These are phyloP conservation scores for Graptemys geographica DNA, from an alignment of 2,797 vertebrate species.

Conservation along the genomic window DNA sequence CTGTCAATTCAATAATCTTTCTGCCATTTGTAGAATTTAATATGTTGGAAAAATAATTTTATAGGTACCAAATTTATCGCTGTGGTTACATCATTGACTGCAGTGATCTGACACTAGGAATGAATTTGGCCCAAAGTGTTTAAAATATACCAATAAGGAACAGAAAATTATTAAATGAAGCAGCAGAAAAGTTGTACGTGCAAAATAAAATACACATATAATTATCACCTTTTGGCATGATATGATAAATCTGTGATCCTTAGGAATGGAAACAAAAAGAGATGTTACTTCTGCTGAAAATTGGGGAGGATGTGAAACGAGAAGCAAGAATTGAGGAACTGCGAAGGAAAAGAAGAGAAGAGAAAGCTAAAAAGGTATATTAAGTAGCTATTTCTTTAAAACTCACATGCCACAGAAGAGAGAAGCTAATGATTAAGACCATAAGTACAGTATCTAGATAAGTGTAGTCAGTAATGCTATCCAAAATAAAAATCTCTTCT, in stretches of 20 bases:
- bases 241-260: not conserved
- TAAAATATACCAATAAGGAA: not conserved
- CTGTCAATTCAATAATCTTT: not conserved
- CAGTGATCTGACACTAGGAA: not conserved
- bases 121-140: not conserved
- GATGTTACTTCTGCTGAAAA: constrained; percentile 47
- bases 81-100: not conserved
- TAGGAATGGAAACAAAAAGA: constrained; percentile 68
- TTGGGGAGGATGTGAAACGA: constrained; percentile 44
- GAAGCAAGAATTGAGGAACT: constrained; percentile 35
- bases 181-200: not conserved
- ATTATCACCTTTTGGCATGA: not conserved
- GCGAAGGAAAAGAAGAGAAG: constrained; percentile 30
- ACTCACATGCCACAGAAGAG: not conserved
- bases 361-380: constrained; percentile 45
- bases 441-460: not conserved
- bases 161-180: not conserved
- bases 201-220: not conserved
- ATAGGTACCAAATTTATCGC: not conserved
- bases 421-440: not conserved
- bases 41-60: not conserved
- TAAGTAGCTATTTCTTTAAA: not conserved
- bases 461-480: not conserved
- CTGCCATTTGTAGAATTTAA: not conserved
- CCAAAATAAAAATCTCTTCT: not conserved